These are phyloP conservation scores for Thalpophila matura DNA, from an alignment of 2,888 invertebrate genomes.

Conservation along the genomic window DNA sequence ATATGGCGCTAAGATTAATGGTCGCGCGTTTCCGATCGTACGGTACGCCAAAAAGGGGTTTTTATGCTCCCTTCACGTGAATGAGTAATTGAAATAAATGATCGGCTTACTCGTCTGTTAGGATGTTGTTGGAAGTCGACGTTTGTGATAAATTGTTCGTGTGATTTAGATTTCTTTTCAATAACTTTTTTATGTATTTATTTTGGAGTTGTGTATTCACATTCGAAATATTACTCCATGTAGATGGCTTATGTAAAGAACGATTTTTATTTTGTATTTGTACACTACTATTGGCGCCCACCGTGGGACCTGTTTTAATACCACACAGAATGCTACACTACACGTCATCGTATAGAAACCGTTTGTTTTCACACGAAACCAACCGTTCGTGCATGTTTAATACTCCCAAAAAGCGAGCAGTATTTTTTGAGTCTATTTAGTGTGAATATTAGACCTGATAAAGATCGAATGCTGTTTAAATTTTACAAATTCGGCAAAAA, in stretches of 20 bases:
- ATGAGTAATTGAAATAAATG: slow-evolving; percentile 69
- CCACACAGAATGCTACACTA: slow-evolving; percentile 7
- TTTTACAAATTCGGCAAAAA: not conserved
- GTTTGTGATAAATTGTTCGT: slow-evolving; percentile 62
- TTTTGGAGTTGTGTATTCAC: slow-evolving; percentile 30
- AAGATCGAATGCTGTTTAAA: slow-evolving; percentile 21
- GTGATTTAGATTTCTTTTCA: slow-evolving; percentile 48
- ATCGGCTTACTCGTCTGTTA: slow-evolving; percentile 53
- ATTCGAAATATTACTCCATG: slow-evolving; percentile 17
- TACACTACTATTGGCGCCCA: slow-evolving; percentile 25
- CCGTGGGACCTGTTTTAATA: slow-evolving; percentile 3
- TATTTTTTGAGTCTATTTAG: slow-evolving; percentile 13
- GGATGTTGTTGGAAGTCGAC: slow-evolving; percentile 54
- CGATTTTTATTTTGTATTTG: slow-evolving; percentile 10
- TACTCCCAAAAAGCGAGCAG: slow-evolving; percentile 4
- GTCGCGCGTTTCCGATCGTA: slow-evolving; percentile 56
- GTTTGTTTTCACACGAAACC: slow-evolving; percentile 26
- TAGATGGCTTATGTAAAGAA: not conserved
- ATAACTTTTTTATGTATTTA: slow-evolving; percentile 38
- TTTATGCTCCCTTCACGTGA: slow-evolving; percentile 60
- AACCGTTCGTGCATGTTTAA: not conserved
- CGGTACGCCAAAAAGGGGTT: slow-evolving; percentile 55
- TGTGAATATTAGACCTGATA: slow-evolving; percentile 4
- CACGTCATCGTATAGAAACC: slow-evolving; percentile 3
- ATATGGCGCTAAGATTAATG: slow-evolving; percentile 67